phyloP scores from a whole-genome alignment of 1,140 invertebrate species.

The Antheraea pernyi region DNA sequence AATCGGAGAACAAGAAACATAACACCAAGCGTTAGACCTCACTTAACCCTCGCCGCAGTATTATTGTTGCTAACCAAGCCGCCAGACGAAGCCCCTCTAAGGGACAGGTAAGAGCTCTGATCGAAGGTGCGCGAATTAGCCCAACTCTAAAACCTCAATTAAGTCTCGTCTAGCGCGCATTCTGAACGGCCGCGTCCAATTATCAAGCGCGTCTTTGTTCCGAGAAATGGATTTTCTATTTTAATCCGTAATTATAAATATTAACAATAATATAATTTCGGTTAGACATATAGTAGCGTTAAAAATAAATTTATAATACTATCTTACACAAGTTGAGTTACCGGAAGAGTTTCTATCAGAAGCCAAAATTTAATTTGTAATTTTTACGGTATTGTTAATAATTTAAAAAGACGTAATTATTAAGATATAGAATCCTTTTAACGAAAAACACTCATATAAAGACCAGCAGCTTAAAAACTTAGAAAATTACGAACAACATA shows the following conservation, averaged over 20 bases:
- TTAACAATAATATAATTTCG: background rate
- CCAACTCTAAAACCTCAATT: slow-evolving; percentile 77
- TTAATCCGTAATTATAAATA: slow-evolving; percentile 9
- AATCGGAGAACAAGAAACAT: slow-evolving; percentile 33
- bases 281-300: no score
- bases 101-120: slow-evolving; percentile 43
- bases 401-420: no score
- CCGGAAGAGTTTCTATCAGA: no score
- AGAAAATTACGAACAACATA: no score
- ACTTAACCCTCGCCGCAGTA: slow-evolving; percentile 48
- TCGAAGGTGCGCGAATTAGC: slow-evolving; percentile 74
- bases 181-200: slow-evolving; percentile 73
- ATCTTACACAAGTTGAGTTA: no score
- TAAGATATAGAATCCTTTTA: no score
- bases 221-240: slow-evolving; percentile 28
- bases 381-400: no score
- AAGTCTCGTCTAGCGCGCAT: slow-evolving; percentile 74
- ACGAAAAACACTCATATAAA: no score
- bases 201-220: slow-evolving; percentile 69
- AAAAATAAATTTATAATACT: no score
- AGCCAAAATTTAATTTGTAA: no score
- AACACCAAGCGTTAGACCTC: slow-evolving; percentile 41
- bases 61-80: slow-evolving; percentile 48
- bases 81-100: slow-evolving; percentile 58
- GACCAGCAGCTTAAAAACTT: no score